These are phyloP conservation scores for Ophioderma brevispina DNA, from an alignment of 35 echinoderm and acorn worm genomes.

Conservation along the genomic window DNA sequence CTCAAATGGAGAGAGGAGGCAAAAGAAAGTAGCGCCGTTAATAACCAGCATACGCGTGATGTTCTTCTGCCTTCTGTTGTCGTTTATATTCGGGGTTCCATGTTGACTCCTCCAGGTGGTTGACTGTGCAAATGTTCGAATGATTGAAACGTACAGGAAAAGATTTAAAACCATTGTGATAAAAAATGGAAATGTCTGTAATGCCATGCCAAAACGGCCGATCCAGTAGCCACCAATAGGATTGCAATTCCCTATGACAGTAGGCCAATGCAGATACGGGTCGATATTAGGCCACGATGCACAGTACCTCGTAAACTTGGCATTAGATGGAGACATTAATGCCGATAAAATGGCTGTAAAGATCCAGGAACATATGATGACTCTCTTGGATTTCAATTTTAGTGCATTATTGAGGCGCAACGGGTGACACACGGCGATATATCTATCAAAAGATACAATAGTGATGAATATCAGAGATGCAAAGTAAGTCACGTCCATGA, in stretches of 20 bases:
- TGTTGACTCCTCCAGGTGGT: no score
- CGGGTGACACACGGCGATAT: slow-evolving; percentile 70
- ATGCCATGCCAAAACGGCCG: slow-evolving; percentile 18
- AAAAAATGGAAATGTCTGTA: slow-evolving; percentile 77
- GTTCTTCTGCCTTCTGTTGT: slow-evolving; percentile 7
- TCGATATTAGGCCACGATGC: slow-evolving; percentile 11
- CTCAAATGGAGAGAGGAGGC: slow-evolving; percentile 79
- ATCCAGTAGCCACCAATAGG: neutral
- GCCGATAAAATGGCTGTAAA: slow-evolving; percentile 42
- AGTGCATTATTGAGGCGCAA: neutral
- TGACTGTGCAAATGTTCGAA: slow-evolving; percentile 58
- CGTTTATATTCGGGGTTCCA: slow-evolving; percentile 22
- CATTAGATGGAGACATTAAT: slow-evolving; percentile 50
- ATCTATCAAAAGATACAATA: slow-evolving; percentile 70
- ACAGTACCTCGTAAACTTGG: slow-evolving; percentile 16
- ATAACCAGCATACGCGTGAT: slow-evolving; percentile 79
- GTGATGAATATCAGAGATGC: slow-evolving; percentile 76
- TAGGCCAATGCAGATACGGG: slow-evolving; percentile 22
- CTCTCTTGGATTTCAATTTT: neutral
- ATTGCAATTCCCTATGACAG: slow-evolving; percentile 12
- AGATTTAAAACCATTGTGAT: slow-evolving; percentile 45
- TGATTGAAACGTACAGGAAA: slow-evolving; percentile 53
- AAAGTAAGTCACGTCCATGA: slow-evolving; percentile 74
- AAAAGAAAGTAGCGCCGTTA: slow-evolving; percentile 78
- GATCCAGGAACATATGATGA: slow-evolving; percentile 52